Conservation (phyloP, 2,888 invertebrate species). For the Nemotelus nigrinus region DNA sequence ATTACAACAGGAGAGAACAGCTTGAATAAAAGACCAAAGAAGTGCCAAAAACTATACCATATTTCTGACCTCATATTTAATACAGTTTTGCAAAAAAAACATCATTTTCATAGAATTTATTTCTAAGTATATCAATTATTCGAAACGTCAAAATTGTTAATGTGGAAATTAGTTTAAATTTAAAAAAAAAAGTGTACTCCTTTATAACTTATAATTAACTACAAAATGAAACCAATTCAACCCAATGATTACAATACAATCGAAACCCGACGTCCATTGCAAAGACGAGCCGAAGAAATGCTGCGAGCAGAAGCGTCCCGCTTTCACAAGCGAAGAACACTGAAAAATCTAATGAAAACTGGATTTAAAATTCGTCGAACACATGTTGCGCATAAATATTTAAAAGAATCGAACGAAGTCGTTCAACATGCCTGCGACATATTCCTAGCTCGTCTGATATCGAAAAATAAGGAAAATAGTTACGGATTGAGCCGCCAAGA, state of each 20-base stretch:
- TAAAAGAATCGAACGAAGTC: constrained; percentile 26
- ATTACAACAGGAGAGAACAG: no score
- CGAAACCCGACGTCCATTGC: constrained; percentile 18
- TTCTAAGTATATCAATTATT: no score
- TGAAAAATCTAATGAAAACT: constrained; percentile 34
- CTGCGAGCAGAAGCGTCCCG: constrained; percentile 39
- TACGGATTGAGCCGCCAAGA: neutral
- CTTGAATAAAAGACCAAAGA: no score
- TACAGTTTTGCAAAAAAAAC: no score
- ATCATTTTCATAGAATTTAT: no score
- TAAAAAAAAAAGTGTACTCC: no score
- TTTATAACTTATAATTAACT: neutral
- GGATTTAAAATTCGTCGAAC: constrained; percentile 31
- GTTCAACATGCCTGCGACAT: constrained; percentile 44
- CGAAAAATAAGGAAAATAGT: neutral
- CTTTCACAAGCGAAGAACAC: constrained; percentile 27
- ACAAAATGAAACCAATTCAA: neutral
- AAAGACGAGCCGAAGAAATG: constrained; percentile 37
- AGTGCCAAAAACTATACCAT: no score
- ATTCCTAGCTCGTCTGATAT: constrained; percentile 30
- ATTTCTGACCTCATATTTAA: no score
- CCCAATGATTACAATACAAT: neutral
- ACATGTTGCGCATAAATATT: constrained; percentile 38
- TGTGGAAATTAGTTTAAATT: no score
- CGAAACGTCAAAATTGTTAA: no score